These are phyloP conservation scores for Siphlonurus alternatus DNA, from an alignment of 2,888 invertebrate genomes.

Conservation along the genomic window DNA sequence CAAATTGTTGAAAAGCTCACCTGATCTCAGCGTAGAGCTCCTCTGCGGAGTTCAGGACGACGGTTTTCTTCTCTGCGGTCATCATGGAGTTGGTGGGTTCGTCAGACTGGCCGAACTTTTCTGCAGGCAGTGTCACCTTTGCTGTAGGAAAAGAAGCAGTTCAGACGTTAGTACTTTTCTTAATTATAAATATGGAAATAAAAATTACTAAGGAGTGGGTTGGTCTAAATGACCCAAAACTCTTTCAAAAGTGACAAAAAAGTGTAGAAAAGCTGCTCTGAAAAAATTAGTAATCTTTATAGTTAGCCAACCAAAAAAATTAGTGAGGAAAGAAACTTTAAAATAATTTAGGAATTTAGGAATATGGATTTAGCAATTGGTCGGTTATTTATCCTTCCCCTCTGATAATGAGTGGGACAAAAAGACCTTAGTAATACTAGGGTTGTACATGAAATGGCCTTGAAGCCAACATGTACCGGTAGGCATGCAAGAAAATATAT, in stretches of 20 bases:
- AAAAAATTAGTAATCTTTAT: slow-evolving; percentile 5
- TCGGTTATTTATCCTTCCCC: too few species aligned
- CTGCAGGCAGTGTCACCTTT: slow-evolving; percentile 68
- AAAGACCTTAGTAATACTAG: too few species aligned
- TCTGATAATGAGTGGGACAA: too few species aligned
- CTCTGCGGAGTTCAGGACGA: slow-evolving; percentile 78
- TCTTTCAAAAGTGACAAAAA: background rate
- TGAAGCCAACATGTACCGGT: too few species aligned
- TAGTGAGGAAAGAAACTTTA: too few species aligned
- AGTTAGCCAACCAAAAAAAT: too few species aligned
- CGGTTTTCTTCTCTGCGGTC: slow-evolving; percentile 49
- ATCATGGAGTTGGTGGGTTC: slow-evolving; percentile 40
- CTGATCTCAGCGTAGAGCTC: slow-evolving; percentile 69
- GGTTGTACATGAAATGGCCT: too few species aligned
- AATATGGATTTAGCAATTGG: too few species aligned
- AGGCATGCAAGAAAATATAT: too few species aligned
- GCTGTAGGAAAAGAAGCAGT: slow-evolving; percentile 26
- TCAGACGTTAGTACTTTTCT: background rate
- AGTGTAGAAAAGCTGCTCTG: slow-evolving; percentile 7
- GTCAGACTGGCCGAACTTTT: slow-evolving; percentile 57
- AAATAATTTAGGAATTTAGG: too few species aligned
- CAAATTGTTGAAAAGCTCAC: too few species aligned
- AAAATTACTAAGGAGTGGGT: background rate
- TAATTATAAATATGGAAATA: background rate
- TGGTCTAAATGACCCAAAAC: background rate